Evolutionary conservation across 2,797 vertebrate genomes (phyloP), one percentile per base, ranked within the genome.

Genomic region (Sebastes alutus): DNA sequence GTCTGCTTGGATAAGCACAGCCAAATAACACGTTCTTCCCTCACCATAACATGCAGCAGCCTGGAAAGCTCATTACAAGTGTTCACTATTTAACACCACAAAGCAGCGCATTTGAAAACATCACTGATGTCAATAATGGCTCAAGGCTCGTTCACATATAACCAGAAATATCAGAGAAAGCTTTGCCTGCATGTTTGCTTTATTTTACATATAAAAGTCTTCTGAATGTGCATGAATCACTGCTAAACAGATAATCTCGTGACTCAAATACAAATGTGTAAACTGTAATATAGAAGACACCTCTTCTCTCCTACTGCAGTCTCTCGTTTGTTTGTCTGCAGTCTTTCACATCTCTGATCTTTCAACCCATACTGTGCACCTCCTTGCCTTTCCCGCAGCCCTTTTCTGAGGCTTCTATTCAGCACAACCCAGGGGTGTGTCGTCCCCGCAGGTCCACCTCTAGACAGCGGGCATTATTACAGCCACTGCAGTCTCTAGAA

Each of bases 21-120:
- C 82, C 85, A 93, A 93, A 90, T 88, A 85, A 89, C 87, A 92
- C 85, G 71, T 87, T 85, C 83, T 85, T 80, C 86, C 80, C 80
- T 78, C 81, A 79, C 88, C 86, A 89, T 92, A 90, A 88, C 85
- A 81, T 71, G 85, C 88, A 86, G 84, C 87, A 72, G 83, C 77
- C 79, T 87, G 88, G 89, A 89, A 90, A 91, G 85, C 92, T 92
- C 91, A 92, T 93, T 92, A 90, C 82, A 84, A 88, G 77, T 77
- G 79, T 86, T 90, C 88, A 82, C 90, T 85, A 75, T 90, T 88
- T 87, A 88, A 88, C 84, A 75, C 78, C 78, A 78, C 82, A 70
- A 80, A 89, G 72, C 75, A 56, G 70, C 68, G 75, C 80, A 70
- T 88, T 85, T 71, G 65, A 86, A 87, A 79, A 77, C 77, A 77